Evolutionary conservation across 2,888 invertebrate genomes (phyloP).

Genomic region (Melinaea marsaeus): DNA sequence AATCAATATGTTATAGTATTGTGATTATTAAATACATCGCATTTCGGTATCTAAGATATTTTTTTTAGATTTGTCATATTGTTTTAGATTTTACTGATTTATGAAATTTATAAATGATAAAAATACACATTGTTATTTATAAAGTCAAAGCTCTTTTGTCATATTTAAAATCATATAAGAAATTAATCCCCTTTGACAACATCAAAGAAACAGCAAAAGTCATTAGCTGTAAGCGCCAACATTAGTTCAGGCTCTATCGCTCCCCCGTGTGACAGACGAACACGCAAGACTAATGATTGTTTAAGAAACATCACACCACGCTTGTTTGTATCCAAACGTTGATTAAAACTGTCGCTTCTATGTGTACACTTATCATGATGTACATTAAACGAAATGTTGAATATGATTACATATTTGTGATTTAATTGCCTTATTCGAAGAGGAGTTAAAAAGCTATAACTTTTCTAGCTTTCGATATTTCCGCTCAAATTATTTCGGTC

Average conservation of each 20-base stretch:
- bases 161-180: background rate
- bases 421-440: no score
- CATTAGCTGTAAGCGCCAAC: conserved; percentile 13
- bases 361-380: background rate
- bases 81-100: background rate
- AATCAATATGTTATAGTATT: no score
- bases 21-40: no score
- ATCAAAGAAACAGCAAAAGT: conserved; percentile 14
- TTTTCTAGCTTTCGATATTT: no score
- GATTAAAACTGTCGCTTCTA: background rate
- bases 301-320: conserved; percentile 7
- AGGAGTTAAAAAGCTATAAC: no score
- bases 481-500: no score
- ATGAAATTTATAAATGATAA: background rate
- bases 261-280: conserved; percentile 9
- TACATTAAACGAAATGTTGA: background rate
- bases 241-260: conserved; percentile 13
- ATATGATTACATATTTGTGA: background rate
- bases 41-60: no score
- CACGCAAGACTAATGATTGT: conserved; percentile 13
- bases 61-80: no score
- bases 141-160: background rate
- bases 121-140: background rate
- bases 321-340: background rate
- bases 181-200: conserved; percentile 11